Evolutionary conservation across 2,797 vertebrate species (phyloP), one percentile per base, ranked within the genome.

Genomic region (Furcifer pardalis): DNA sequence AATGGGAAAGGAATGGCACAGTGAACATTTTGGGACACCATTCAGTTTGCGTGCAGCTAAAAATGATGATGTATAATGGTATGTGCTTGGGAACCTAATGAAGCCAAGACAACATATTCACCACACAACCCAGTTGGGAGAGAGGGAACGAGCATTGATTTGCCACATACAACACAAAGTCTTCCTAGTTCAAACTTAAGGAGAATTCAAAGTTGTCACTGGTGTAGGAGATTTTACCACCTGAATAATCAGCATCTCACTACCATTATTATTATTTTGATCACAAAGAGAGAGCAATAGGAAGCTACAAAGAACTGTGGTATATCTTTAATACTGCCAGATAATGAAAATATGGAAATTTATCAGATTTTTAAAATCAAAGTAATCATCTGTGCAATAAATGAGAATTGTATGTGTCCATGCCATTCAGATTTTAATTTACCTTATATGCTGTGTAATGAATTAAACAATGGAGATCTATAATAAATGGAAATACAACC

Each of bases 401-500:
- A 96, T 92, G 94, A 95, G 93, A 86, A 89, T 85, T 91, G 92
- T 89, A 94, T 92, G 93, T 89, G 93, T 81, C 92, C 78, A 91
- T 95, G 86, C 95, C 95, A 96, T 96, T 97, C 96, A 96, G 94
- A 96, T 96, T 95, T 95, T 96, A 96, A 96, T 96, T 96, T 96
- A 90, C 92, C 89, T 92, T 92, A 89, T 92, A 86, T 75, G 73
- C 90, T 94, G 73, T 92, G 95, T 96, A 96, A 96, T 97, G 95
- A 96, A 96, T 96, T 96, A 96, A 96, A 96, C 96, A 97, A 96
- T 96, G 96, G 95, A 94, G 93, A 89, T 90, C 93, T 95, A 94
- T 96, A 96, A 97, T 96, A 94, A 95, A 96, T 97, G 95, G 96
- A 97, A 97, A 97, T 96, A 93, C 95, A 96, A 96, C 95, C 94